These are phyloP conservation scores for Hydropsyche betteni DNA, from an alignment of 2,888 invertebrate species.

Conservation along the genomic window DNA sequence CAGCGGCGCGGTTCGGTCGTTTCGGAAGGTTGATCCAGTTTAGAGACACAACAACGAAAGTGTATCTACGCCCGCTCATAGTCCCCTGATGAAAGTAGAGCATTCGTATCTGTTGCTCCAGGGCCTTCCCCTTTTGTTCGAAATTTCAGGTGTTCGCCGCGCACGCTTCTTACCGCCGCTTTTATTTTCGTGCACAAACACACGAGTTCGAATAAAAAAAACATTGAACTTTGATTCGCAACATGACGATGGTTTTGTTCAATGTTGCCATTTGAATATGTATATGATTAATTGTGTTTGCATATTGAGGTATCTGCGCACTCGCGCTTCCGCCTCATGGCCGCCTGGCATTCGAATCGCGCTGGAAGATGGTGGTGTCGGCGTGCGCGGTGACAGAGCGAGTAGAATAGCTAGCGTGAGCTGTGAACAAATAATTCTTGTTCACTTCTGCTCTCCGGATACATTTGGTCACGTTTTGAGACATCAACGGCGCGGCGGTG, in stretches of 20 bases:
- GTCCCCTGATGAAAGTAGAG: constrained; percentile 51
- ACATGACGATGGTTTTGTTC: no score
- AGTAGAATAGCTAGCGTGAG: not conserved
- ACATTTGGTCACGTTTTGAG: constrained; percentile 10
- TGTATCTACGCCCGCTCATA: constrained; percentile 40
- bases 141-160: not conserved
- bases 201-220: no score
- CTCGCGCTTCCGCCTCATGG: constrained; percentile 24
- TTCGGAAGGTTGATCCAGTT: constrained; percentile 19
- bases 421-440: not conserved
- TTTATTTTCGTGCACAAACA: no score
- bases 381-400: constrained; percentile 31
- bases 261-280: no score
- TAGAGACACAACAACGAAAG: not conserved
- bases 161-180: no score
- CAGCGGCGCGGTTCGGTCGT: not conserved
- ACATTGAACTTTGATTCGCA: no score
- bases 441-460: not conserved
- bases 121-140: constrained; percentile 6
- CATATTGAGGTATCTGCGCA: no score
- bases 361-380: constrained; percentile 49
- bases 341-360: constrained; percentile 38
- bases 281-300: not conserved
- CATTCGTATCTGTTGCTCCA: constrained; percentile 43
- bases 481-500: not conserved